Evolutionary conservation across 2,888 invertebrate genomes (phyloP).

Genomic region (Xestia rhomboidea): DNA sequence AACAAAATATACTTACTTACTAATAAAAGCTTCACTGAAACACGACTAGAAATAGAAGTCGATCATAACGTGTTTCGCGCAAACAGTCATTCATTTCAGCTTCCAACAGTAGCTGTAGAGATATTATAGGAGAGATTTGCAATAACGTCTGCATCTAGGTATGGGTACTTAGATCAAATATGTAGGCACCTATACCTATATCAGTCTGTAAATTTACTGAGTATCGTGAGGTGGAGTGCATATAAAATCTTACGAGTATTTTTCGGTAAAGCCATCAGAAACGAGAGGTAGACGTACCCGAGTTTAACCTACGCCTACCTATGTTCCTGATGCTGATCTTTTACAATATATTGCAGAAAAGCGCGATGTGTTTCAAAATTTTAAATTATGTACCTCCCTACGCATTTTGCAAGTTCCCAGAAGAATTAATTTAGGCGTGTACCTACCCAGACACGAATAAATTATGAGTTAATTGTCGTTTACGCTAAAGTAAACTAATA

Average conservation of each 20-base stretch:
- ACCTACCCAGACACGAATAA: neutral
- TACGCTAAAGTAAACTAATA: neutral
- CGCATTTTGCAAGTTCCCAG: neutral
- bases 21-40: neutral
- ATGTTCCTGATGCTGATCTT: no score
- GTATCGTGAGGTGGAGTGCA: neutral
- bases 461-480: neutral
- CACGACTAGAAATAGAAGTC: no score
- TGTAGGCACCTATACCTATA: neutral
- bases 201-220: neutral
- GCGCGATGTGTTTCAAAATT: neutral
- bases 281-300: neutral
- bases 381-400: neutral
- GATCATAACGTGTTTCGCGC: neutral
- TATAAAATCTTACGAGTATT: neutral
- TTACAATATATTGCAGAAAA: neutral
- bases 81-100: neutral
- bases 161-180: neutral
- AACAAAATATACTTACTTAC: neutral
- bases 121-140: neutral
- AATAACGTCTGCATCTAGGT: conserved; percentile 11
- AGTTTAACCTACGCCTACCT: neutral
- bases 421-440: neutral
- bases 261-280: neutral
- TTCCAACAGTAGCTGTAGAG: neutral